phyloP scores from a whole-genome alignment of 2,113 vertebrate genomes.

The Carassius gibelio region DNA sequence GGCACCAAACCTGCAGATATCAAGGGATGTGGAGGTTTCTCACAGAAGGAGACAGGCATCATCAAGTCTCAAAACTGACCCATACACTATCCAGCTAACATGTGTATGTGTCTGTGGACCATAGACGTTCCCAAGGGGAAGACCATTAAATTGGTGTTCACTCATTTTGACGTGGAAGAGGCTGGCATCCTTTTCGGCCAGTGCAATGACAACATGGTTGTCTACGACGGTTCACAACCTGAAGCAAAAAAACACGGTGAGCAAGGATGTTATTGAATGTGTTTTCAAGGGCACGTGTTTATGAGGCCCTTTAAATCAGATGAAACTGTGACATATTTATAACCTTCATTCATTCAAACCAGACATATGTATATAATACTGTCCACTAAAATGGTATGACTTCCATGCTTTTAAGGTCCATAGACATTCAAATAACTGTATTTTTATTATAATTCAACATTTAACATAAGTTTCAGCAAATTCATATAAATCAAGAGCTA shows the following conservation, averaged over 20 bases:
- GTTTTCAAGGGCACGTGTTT: background rate
- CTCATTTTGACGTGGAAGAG: constrained; percentile 75
- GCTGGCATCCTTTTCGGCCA: constrained; percentile 56
- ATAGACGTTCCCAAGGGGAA: constrained; percentile 63
- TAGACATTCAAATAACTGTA: background rate
- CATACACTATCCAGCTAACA: constrained; percentile 72
- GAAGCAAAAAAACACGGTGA: constrained; percentile 64
- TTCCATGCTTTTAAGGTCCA: background rate
- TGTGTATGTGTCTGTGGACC: constrained; percentile 73
- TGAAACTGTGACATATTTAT: constrained; percentile 19
- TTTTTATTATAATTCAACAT: background rate
- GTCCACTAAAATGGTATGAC: background rate
- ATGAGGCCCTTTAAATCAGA: constrained; percentile 8
- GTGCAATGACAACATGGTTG: constrained; percentile 68
- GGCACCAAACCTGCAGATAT: constrained; percentile 64
- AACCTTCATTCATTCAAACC: constrained; percentile 5
- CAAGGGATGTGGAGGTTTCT: constrained; percentile 73
- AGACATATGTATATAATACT: background rate
- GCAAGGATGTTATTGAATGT: constrained; percentile 4
- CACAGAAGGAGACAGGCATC: constrained; percentile 66
- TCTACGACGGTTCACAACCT: constrained; percentile 64
- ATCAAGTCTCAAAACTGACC: constrained; percentile 78
- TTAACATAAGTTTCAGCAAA: background rate
- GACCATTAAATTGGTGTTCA: constrained; percentile 72
- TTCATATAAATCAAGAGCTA: background rate